A percentile compares a stretch with the other conserved stretches of the same genome.
These are phyloP conservation scores for Catharus bicknelli DNA, from an alignment of 2,113 vertebrate genomes.

Conservation along the genomic window DNA sequence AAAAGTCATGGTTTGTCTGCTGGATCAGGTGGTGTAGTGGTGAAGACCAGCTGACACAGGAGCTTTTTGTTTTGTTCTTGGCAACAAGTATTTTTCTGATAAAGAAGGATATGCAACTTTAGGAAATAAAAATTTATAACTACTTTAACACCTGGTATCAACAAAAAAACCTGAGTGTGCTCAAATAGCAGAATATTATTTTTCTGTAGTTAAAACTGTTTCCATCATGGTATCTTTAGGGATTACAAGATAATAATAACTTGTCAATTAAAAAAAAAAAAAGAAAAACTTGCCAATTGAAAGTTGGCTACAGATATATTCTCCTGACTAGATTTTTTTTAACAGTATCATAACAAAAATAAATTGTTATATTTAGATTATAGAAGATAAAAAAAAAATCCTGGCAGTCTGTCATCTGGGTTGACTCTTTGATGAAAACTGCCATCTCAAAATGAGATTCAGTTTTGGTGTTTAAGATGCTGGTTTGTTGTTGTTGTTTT, in stretches of 20 bases:
- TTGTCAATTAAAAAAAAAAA: background rate
- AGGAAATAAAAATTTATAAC: background rate
- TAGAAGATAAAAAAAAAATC: background rate
- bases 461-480: background rate
- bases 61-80: constrained; percentile 12
- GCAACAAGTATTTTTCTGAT: background rate
- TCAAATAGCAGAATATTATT: background rate
- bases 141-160: background rate
- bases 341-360: background rate
- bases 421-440: background rate
- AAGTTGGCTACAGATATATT: background rate
- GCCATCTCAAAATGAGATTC: background rate
- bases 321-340: background rate
- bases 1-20: constrained; percentile 22
- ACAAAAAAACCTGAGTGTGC: background rate
- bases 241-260: background rate
- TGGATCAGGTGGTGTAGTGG: constrained; percentile 24
- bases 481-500: too few relatives aligned
- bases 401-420: background rate
- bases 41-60: constrained; percentile 46
- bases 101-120: background rate
- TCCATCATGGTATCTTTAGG: background rate
- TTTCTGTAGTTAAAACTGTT: background rate
- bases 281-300: background rate
- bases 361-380: background rate